These are phyloP conservation scores for Eupithecia abbreviata DNA, from an alignment of 2,888 invertebrate species.

Conservation along the genomic window DNA sequence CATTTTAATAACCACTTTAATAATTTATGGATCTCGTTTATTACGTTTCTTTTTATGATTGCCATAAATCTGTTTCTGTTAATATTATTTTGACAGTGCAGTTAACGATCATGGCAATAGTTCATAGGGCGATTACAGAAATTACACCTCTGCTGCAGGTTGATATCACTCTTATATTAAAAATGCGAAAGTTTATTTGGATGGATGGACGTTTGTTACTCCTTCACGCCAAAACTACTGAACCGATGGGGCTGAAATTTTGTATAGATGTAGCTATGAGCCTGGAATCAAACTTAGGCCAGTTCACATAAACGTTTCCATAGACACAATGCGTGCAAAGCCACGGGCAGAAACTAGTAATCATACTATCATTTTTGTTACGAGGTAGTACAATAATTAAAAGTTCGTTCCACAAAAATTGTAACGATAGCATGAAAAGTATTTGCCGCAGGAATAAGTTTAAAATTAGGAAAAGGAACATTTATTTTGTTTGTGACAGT, in stretches of 20 bases:
- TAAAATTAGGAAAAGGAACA: not conserved
- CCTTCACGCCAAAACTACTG: too few relatives aligned
- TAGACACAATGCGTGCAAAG: too few relatives aligned
- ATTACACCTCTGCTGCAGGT: not conserved
- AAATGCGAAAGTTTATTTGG: too few relatives aligned
- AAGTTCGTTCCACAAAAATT: not conserved
- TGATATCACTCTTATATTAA: too few relatives aligned
- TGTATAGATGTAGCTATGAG: too few relatives aligned
- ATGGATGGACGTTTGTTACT: too few relatives aligned
- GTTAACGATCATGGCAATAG: not conserved
- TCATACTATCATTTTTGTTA: not conserved
- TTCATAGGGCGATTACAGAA: not conserved
- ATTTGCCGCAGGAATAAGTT: not conserved
- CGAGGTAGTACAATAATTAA: not conserved
- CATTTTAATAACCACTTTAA: constrained; percentile 8
- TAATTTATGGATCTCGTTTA: constrained; percentile 2
- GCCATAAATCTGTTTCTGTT: constrained; percentile 7
- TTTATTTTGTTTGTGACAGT: constrained; percentile 22
- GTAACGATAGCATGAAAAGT: not conserved
- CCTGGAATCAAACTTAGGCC: too few relatives aligned
- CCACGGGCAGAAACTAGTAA: too few relatives aligned
- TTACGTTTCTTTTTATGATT: not conserved
- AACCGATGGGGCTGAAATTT: too few relatives aligned
- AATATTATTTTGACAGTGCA: constrained; percentile 2
- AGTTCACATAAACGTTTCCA: too few relatives aligned